A percentile compares a stretch with the other conserved stretches of the same genome.
Conservation (phyloP, 2,113 vertebrate species). For the Micromys minutus region DNA sequence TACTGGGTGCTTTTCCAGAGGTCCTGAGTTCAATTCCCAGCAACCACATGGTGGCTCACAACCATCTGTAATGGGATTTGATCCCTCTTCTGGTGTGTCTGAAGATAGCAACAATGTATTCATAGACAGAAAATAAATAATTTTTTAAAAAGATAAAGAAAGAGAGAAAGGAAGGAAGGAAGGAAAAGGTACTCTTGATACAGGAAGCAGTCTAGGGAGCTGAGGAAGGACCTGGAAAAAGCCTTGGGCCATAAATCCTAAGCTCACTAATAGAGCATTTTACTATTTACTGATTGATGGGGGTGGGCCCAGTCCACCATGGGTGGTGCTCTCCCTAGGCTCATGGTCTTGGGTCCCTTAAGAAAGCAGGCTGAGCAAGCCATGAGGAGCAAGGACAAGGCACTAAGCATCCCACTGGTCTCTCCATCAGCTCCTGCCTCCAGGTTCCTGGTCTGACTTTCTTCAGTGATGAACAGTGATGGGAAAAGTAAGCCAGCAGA, state of each 20-base stretch:
- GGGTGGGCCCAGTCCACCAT: background rate
- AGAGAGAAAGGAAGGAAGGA: too few species aligned
- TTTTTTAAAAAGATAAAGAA: too few species aligned
- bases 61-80: too few species aligned
- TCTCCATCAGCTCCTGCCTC: background rate
- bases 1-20: too few species aligned
- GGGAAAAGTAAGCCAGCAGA: background rate
- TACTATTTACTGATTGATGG: background rate
- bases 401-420: background rate
- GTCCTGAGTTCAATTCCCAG: too few species aligned
- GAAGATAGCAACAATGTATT: too few species aligned
- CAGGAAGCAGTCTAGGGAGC: background rate
- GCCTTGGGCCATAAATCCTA: background rate
- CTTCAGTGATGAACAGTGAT: background rate
- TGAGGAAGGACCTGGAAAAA: background rate
- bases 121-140: too few species aligned
- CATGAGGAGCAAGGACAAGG: background rate
- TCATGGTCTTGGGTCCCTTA: background rate
- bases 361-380: background rate
- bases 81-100: too few species aligned
- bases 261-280: background rate
- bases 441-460: background rate
- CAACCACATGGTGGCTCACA: too few species aligned
- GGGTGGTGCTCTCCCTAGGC: background rate
- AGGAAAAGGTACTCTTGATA: background rate